Conservation (phyloP, 2,797 vertebrate species). For the Manis javanica region DNA sequence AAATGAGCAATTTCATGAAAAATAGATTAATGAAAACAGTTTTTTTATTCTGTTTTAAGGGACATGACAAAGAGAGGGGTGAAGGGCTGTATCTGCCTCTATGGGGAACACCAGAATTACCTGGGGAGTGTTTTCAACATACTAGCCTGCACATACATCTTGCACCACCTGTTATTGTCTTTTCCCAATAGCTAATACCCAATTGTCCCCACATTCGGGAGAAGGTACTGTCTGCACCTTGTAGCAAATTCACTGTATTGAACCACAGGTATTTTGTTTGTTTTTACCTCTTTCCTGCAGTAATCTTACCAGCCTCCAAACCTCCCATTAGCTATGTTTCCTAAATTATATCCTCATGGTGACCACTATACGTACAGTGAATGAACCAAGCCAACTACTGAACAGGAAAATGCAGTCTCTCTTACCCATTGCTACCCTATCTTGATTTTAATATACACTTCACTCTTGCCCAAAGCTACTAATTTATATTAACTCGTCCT, state of each 20-base stretch:
- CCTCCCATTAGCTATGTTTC: slow-evolving; percentile 3
- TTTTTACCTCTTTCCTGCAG: not conserved
- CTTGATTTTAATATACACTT: not conserved
- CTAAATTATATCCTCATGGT: not conserved
- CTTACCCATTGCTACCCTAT: not conserved
- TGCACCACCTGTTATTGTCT: not conserved
- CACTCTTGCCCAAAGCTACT: not conserved
- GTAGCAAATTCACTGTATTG: not conserved
- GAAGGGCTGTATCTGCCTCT: not conserved
- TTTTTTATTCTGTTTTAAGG: not conserved
- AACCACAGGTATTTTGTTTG: not conserved
- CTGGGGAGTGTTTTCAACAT: not conserved
- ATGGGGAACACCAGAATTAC: not conserved
- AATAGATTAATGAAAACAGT: not conserved
- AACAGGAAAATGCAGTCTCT: not conserved
- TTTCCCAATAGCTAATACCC: not conserved
- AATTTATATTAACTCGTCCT: not conserved
- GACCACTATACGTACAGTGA: not conserved
- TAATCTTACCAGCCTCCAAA: not conserved
- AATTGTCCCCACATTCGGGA: too few species aligned
- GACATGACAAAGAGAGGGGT: not conserved
- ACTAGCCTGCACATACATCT: not conserved
- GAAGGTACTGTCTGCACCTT: not conserved
- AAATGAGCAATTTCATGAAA: slow-evolving; percentile 8
- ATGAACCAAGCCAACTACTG: not conserved